These are phyloP conservation scores for Monochamus alternatus DNA, from an alignment of 2,888 invertebrate genomes.

Conservation along the genomic window DNA sequence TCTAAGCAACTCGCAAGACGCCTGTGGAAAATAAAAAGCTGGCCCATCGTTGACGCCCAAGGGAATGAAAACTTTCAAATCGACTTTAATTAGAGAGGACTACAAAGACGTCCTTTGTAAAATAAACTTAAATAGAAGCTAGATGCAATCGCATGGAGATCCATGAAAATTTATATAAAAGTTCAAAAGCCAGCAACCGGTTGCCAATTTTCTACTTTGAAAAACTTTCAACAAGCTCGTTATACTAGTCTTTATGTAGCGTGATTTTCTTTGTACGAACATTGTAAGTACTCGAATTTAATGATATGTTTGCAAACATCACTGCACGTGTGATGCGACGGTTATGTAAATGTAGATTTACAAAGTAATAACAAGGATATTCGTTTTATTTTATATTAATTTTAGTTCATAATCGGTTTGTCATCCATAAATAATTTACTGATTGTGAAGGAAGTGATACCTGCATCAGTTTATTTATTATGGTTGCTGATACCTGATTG, in stretches of 20 bases:
- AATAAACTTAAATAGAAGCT: constrained; percentile 29
- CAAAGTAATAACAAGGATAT: no score
- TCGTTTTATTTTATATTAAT: no score
- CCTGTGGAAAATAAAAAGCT: not conserved
- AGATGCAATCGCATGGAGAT: constrained; percentile 22
- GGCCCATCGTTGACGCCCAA: constrained; percentile 3
- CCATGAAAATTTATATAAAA: constrained; percentile 25
- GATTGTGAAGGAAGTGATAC: no score
- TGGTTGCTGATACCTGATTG: no score
- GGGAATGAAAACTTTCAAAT: constrained; percentile 22
- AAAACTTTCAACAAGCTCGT: constrained; percentile 22
- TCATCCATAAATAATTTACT: no score
- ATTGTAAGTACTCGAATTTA: no score
- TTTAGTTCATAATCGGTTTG: no score
- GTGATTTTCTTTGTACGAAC: constrained; percentile 9
- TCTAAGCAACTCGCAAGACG: not conserved
- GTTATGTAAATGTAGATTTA: no score
- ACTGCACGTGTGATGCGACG: no score
- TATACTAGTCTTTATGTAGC: constrained; percentile 20
- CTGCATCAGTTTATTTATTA: no score
- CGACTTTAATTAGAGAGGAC: constrained; percentile 17
- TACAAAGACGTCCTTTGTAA: constrained; percentile 17
- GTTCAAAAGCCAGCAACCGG: constrained; percentile 35
- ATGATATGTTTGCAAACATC: not conserved
- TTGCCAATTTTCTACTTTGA: constrained; percentile 28